Evolutionary conservation across 2,888 invertebrate species (phyloP), one percentile per base, ranked within the genome.

Genomic region (Harmothoe impar): DNA sequence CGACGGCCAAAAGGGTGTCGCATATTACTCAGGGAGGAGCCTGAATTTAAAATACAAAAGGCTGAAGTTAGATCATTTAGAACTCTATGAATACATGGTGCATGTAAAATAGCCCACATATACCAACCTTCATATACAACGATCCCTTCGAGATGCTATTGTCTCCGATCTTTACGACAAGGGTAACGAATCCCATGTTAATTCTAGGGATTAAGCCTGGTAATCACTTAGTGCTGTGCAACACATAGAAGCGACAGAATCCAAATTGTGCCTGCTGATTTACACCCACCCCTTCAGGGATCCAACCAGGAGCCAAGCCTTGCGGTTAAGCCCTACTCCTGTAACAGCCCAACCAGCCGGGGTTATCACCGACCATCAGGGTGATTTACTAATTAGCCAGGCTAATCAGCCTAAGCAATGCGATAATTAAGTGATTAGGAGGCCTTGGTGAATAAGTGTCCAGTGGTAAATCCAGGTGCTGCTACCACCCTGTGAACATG

Each of bases 201-300:
- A 62, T 62, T 5, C 62, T n/a, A 5, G 62, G 62, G 20, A 62
- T 62, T 62, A 62, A 25, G 72, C 3, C 25, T 29, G 31, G 72
- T 72, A 72, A 72, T 29, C 72, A 72, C 72, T 72, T 72, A 72
- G 72, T 29, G 7, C 62, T 62, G n/a, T 62, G 62, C n/a, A 72
- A 72, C 31, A 72, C 72, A 72, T 29, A 72, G 3, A 72, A 29
- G 29, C 29, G 29, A n/a, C 15, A 72, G 72, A 17, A 29, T 23
- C 29, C 25, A 72, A 72, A 29, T 29, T 0, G 15, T 15, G 3
- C 72, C 72, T 3, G 25, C 25, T 29, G 72, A 72, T 72, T 72
- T 72, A 72, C 7, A n/a, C 29, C 5, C 29, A 29, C 72, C 29
- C 29, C n/a, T 15, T 0, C 72, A 3, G 25, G 29, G 72, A 20